Conservation (phyloP, 1,140 invertebrate species). For the Hylyphantes graminicola region DNA sequence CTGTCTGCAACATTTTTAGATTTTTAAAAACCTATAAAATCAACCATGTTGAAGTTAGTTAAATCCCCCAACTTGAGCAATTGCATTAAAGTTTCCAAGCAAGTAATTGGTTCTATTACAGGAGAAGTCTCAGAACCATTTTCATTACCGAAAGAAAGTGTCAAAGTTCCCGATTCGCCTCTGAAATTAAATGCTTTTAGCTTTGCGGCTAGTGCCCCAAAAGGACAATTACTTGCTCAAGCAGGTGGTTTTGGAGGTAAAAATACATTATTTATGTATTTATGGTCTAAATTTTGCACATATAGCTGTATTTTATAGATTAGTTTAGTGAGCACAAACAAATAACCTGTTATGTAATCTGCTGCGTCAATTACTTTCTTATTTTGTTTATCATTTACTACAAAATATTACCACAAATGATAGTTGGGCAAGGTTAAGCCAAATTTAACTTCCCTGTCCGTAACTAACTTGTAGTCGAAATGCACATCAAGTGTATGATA, state of each 20-base stretch:
- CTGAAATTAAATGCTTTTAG: conserved; percentile 29
- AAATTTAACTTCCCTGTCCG: no score
- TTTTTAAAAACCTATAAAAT: neutral
- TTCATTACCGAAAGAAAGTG: conserved; percentile 2
- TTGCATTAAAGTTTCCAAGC: conserved; percentile 27
- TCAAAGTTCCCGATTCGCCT: conserved; percentile 22
- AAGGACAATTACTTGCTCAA: conserved; percentile 43
- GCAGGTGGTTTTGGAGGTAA: conserved; percentile 48
- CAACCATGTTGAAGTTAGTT: conserved; percentile 32
- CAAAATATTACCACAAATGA: no score
- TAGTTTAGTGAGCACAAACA: neutral
- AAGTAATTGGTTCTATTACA: conserved; percentile 37
- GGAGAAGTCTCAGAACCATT: conserved; percentile 28
- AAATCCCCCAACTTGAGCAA: conserved; percentile 32
- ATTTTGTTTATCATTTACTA: no score
- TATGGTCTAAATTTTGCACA: neutral
- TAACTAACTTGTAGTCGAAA: no score
- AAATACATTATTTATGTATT: conserved; percentile 2
- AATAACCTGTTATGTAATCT: neutral
- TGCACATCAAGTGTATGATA: no score
- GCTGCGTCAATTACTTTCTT: no score
- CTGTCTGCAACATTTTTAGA: no score
- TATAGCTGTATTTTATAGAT: neutral
- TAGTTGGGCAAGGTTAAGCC: no score
- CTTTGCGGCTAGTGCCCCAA: conserved; percentile 3